These are phyloP conservation scores for Clarias pachynema DNA, from an alignment of 2,797 vertebrate species.

Conservation along the genomic window DNA sequence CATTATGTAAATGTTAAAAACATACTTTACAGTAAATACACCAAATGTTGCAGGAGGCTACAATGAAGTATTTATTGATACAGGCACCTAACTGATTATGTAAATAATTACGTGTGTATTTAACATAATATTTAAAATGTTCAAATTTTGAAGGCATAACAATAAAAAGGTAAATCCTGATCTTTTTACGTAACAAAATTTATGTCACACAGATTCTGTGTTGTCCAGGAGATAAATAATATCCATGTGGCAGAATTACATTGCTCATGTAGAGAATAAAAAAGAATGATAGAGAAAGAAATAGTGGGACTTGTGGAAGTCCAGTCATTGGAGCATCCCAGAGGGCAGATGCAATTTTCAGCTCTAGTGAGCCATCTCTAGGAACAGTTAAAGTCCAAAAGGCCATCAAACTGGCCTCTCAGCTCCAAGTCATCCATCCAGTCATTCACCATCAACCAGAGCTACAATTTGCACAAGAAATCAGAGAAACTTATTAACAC, in stretches of 20 bases:
- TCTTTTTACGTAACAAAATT: background rate
- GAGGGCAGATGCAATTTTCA: constrained; percentile 77
- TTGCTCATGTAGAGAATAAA: constrained; percentile 19
- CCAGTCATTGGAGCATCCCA: constrained; percentile 61
- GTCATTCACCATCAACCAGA: constrained; percentile 47
- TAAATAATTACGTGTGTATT: background rate
- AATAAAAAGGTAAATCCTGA: background rate
- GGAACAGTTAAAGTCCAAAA: constrained; percentile 68
- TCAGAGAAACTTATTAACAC: constrained; percentile 39
- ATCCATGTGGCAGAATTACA: background rate
- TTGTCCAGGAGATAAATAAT: constrained; percentile 12
- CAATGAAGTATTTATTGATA: background rate
- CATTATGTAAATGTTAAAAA: no score
- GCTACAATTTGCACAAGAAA: constrained; percentile 39
- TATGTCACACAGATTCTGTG: background rate
- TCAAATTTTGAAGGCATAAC: background rate
- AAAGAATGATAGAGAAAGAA: constrained; percentile 36
- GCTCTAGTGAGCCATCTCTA: constrained; percentile 75
- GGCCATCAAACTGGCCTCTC: constrained; percentile 66
- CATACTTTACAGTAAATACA: background rate
- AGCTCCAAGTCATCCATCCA: constrained; percentile 66
- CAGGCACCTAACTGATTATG: background rate
- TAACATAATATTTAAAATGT: background rate
- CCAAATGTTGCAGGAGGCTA: background rate
- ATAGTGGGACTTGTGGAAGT: constrained; percentile 38